Evolutionary conservation across 2,113 vertebrate genomes (phyloP), one percentile per base, ranked within the genome.

Genomic region (Electrona antarctica): DNA sequence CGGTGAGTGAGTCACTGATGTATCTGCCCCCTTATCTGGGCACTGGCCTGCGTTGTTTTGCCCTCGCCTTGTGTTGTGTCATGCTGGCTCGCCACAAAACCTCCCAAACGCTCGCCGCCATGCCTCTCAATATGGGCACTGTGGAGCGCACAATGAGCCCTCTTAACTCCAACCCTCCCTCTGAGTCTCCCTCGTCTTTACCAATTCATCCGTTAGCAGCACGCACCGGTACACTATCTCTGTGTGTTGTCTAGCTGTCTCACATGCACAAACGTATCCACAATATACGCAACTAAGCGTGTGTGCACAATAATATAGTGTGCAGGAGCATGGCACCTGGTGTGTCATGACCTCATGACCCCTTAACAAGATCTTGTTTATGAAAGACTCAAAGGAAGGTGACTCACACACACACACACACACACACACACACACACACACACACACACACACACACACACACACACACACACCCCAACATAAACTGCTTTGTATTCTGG

Each of bases 1-100:
- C 49, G 97, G 97, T 98, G 84, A 95, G 94, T 87, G 84, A 95
- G 94, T 87, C 69, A 48, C 65, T 8, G 51, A 8, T 9, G 51
- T 11, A 52, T 69, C 49, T 62, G 33, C 33, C 33, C 33, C 66
- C 63, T 67, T 57, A 76, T 41, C 2, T 9, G 47, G 71, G 33
- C 33, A 52, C 50, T 21, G 45, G 58, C 13, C 69, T 50, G 50
- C 29, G 63, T 46, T 48, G 21, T 61, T 65, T 51, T 65, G n/a
- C 45, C 50, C 48, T 59, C 55, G 51, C 29, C 66, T 68, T 9
- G 11, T 66, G 73, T 74, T 74, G 59, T 52, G 55, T 78, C 71
- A 69, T 61, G 60, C 66, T 60, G 10, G 41, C 57, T 73, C 64
- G 67, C 67, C 60, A 76, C 50, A 79, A 73, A 50, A 61, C 33